These are phyloP conservation scores for Protobothrops flavoviridis DNA, from an alignment of 2,113 vertebrate species.

Conservation along the genomic window DNA sequence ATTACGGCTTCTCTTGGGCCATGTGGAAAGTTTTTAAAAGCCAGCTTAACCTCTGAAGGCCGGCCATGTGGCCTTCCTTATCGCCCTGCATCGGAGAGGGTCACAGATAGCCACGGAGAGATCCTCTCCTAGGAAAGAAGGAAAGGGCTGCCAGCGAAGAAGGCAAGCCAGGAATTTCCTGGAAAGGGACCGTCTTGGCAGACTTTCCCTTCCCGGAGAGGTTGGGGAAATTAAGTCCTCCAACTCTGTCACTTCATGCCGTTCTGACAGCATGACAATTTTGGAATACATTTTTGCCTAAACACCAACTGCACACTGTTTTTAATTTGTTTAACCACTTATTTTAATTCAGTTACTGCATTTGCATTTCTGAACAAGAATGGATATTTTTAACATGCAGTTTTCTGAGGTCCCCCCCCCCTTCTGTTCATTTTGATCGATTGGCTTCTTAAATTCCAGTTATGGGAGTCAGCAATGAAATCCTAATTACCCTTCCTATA, in stretches of 20 bases:
- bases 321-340: not conserved
- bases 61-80: constrained; percentile 29
- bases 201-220: not conserved
- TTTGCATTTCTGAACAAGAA: not conserved
- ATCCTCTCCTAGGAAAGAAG: not conserved
- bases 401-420: not conserved
- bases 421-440: not conserved
- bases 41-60: constrained; percentile 40
- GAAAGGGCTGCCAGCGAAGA: not conserved
- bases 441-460: not conserved
- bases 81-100: not conserved
- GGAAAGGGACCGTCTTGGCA: not conserved
- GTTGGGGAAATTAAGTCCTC: not conserved
- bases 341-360: not conserved
- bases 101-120: not conserved
- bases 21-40: constrained; percentile 4
- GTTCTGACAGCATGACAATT: not conserved
- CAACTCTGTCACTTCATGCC: not conserved
- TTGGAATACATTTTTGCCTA: not conserved
- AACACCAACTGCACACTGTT: not conserved
- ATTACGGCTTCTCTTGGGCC: not conserved
- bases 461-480: not conserved
- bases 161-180: not conserved
- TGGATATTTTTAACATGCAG: not conserved
- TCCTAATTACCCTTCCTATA: not conserved